These are phyloP conservation scores for Zaprionus taronus DNA, from an alignment of 1,140 invertebrate species.

Conservation along the genomic window DNA sequence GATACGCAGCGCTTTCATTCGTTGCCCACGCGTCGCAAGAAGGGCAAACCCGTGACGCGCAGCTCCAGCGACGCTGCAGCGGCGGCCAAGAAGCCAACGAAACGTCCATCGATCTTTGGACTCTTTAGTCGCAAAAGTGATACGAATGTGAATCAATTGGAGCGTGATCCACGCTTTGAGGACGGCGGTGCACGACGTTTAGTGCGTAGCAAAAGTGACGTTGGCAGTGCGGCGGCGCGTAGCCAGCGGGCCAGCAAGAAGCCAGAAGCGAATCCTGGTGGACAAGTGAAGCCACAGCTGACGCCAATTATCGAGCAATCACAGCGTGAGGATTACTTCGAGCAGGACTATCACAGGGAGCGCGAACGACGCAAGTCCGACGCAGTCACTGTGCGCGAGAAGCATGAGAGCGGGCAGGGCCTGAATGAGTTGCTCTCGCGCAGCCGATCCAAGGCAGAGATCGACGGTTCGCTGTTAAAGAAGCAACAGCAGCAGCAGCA, in stretches of 20 bases:
- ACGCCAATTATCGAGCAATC: conserved; percentile 91
- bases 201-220: conserved; percentile 89
- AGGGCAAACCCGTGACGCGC: conserved; percentile 73
- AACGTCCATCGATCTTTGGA: conserved; percentile 86
- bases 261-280: neutral
- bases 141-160: conserved; percentile 65
- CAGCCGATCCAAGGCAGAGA: conserved; percentile 68
- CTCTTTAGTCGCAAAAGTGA: conserved; percentile 85
- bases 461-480: conserved; percentile 64
- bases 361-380: conserved; percentile 80
- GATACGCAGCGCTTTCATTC: conserved; percentile 76
- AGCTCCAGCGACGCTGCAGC: conserved; percentile 86
- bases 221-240: conserved; percentile 77
- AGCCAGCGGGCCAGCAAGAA: conserved; percentile 32
- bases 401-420: conserved; percentile 70
- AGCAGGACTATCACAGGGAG: conserved; percentile 71
- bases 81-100: conserved; percentile 78
- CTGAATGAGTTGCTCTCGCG: conserved; percentile 67
- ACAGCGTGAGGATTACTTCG: conserved; percentile 88
- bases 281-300: conserved; percentile 85
- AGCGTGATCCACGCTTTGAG: conserved; percentile 75
- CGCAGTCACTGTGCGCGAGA: conserved; percentile 78
- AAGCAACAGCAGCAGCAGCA: conserved; percentile 64
- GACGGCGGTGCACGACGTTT: conserved; percentile 73
- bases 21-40: conserved; percentile 77